Conservation (phyloP, 2,797 vertebrate species). For the Sebastes nivosus region DNA sequence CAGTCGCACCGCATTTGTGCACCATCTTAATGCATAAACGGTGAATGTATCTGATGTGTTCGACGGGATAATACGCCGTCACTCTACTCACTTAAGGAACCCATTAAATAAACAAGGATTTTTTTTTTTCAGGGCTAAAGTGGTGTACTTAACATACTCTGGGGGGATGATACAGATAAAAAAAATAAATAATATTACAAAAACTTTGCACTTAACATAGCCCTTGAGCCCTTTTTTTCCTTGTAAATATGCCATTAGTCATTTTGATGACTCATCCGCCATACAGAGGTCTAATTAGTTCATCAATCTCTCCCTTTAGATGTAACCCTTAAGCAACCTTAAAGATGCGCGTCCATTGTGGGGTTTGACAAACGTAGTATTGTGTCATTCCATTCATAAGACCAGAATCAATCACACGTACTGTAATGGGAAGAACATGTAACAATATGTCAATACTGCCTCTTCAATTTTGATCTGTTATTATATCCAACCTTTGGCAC, state of each 20-base stretch:
- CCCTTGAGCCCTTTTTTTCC: slow-evolving; percentile 36
- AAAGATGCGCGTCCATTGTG: neutral
- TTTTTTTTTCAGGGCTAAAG: slow-evolving; percentile 26
- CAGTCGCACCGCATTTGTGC: slow-evolving; percentile 7
- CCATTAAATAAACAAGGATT: slow-evolving; percentile 49
- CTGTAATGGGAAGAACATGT: neutral
- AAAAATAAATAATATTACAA: slow-evolving; percentile 34
- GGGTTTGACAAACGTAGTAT: slow-evolving; percentile 13
- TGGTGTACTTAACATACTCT: slow-evolving; percentile 50
- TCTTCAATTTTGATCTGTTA: neutral
- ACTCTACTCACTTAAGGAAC: slow-evolving; percentile 42
- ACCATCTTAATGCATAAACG: slow-evolving; percentile 9
- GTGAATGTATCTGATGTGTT: slow-evolving; percentile 15
- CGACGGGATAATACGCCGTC: slow-evolving; percentile 33
- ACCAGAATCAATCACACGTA: neutral
- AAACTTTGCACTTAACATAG: slow-evolving; percentile 56
- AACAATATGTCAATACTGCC: neutral
- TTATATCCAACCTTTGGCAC: neutral
- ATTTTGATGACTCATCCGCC: slow-evolving; percentile 48
- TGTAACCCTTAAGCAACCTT: slow-evolving; percentile 41
- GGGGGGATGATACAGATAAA: slow-evolving; percentile 26
- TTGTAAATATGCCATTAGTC: slow-evolving; percentile 51
- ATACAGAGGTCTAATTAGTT: slow-evolving; percentile 43
- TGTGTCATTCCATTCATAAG: neutral
- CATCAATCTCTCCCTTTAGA: slow-evolving; percentile 19